Evolutionary conservation across 2,888 invertebrate genomes (phyloP), one percentile per base, ranked within the genome.

Genomic region (Conistra vaccinii): DNA sequence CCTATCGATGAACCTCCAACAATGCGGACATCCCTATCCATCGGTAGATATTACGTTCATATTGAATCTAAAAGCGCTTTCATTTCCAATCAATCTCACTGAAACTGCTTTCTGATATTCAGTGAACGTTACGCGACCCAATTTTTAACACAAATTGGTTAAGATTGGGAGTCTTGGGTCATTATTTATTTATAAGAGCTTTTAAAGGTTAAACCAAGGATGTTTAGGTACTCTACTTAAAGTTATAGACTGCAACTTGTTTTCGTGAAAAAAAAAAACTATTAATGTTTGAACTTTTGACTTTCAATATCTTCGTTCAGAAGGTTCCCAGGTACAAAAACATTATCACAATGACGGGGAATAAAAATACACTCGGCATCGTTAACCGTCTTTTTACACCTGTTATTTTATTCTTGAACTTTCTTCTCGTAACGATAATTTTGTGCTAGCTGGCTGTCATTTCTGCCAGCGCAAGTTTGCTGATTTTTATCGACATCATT

Each of bases 51-150:
- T 80, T 78, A 68, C 78, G 32, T 77, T 70, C 75, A 73, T 85
- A 89, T 89, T 87, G 82, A 88, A 89, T 89, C 86, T 91, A 89
- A 92, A 90, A 91, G 92, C 89, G 78, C 89, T 89, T 91, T 93
- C 91, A 88, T 89, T 90, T 84, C 86, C 87, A 90, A 93, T 93
- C 89, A 92, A 89, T 89, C 84, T 90, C 86, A 89, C 81, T 81
- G 79, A 86, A 87, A 81, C 80, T 84, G 84, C 78, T 84, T 84
- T 85, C 77, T 85, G 85, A 88, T 85, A 81, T 88, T 87, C 83
- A 86, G 73, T 83, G 80, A 85, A 90, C 71, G 84, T 85, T 78
- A 85, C 85, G 75, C 86, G 88, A 90, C 90, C 91, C 88, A 90
- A 84, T 91, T 92, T 86, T 76, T 78, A 78, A 84, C 81, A 81